Percentiles rank a stretch among this genome's conserved stretches.
phyloP scores from a whole-genome alignment of 2,797 vertebrate species.

The Esox lucius region DNA sequence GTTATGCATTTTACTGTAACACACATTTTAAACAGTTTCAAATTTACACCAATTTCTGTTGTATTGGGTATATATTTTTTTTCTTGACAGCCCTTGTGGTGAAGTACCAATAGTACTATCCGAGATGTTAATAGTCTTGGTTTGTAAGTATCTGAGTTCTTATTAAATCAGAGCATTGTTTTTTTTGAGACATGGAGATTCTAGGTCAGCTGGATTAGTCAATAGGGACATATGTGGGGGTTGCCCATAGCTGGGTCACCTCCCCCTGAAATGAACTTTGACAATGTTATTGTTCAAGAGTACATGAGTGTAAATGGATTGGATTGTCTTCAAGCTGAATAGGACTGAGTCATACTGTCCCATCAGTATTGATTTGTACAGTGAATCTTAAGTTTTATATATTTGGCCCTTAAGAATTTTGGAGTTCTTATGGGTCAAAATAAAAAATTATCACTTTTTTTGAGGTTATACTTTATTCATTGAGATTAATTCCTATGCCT shows the following conservation, averaged over 20 bases:
- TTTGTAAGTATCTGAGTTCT: constrained; percentile 51
- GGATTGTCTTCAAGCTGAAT: background rate
- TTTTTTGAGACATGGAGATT: constrained; percentile 62
- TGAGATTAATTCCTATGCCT: too few relatives aligned
- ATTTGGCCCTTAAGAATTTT: too few relatives aligned
- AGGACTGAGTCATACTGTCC: background rate
- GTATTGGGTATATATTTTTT: constrained; percentile 38
- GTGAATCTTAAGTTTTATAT: too few relatives aligned
- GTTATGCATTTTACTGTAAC: background rate
- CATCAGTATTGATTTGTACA: too few relatives aligned
- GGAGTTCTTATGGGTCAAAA: too few relatives aligned
- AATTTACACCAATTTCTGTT: constrained; percentile 5
- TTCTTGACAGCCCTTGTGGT: constrained; percentile 26
- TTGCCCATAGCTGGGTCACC: constrained; percentile 61
- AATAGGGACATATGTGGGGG: constrained; percentile 49
- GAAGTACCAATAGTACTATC: constrained; percentile 34
- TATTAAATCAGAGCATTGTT: constrained; percentile 73
- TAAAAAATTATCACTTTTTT: too few relatives aligned
- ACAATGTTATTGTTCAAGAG: background rate
- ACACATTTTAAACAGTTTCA: background rate
- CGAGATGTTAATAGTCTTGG: constrained; percentile 21
- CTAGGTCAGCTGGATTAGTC: constrained; percentile 64
- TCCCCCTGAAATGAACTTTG: background rate
- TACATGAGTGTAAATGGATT: background rate
- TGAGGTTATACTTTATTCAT: too few relatives aligned